Percentiles rank a stretch among this genome's conserved stretches.
Conservation (phyloP, 2,113 vertebrate species). For the Eubucco bourcierii region DNA sequence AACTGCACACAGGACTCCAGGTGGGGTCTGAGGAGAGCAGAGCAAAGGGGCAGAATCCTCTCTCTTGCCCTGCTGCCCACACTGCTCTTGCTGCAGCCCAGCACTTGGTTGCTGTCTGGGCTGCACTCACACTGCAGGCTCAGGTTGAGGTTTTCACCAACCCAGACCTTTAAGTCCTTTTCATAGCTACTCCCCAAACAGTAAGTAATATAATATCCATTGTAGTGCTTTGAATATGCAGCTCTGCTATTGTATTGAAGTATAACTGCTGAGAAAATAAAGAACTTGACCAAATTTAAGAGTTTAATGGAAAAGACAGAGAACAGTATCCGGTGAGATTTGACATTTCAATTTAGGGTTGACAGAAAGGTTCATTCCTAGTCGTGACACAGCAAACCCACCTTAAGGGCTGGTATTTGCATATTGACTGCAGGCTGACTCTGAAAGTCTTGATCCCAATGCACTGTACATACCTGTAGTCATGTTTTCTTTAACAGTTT, state of each 20-base stretch:
- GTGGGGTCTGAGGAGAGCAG: no score
- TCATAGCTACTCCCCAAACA: background rate
- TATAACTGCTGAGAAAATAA: background rate
- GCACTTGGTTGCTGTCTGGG: no score
- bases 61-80: no score
- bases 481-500: background rate
- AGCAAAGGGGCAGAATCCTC: no score
- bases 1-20: no score
- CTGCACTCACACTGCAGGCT: no score
- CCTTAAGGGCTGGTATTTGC: background rate
- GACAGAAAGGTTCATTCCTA: background rate
- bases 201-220: background rate
- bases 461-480: constrained; percentile 37
- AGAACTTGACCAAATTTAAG: background rate
- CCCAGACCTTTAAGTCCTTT: no score
- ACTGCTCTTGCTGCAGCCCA: no score
- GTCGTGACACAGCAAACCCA: background rate
- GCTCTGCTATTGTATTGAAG: background rate
- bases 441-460: background rate
- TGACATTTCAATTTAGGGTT: background rate
- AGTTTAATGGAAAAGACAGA: background rate
- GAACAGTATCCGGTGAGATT: background rate
- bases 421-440: background rate
- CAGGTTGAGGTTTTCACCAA: no score
- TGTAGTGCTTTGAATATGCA: background rate